These are phyloP conservation scores for Penaeus vannamei DNA, from an alignment of 1,140 invertebrate genomes.

Conservation along the genomic window DNA sequence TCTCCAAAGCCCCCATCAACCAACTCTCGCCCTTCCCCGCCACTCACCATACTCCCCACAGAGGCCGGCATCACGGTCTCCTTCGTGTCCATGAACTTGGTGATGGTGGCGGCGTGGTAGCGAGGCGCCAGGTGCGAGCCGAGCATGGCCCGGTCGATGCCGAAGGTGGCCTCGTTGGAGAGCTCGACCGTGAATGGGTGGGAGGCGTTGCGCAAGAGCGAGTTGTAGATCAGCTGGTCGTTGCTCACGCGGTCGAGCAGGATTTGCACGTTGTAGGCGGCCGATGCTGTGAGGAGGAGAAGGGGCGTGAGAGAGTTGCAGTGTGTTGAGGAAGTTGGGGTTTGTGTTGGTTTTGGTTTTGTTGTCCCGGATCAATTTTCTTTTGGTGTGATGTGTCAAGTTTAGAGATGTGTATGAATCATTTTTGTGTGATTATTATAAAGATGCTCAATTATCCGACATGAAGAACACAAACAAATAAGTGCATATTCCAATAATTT, in stretches of 20 bases:
- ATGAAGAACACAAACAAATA: neutral
- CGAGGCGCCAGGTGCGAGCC: slow-evolving; percentile 46
- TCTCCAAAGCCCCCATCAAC: too few species aligned
- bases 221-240: slow-evolving; percentile 57
- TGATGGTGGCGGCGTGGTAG: slow-evolving; percentile 49
- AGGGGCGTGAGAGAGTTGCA: neutral
- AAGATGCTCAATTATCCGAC: neutral
- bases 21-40: neutral
- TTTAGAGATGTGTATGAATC: neutral
- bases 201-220: slow-evolving; percentile 57
- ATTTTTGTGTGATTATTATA: neutral
- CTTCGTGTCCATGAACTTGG: slow-evolving; percentile 56
- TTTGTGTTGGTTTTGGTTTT: too few species aligned
- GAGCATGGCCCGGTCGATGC: slow-evolving; percentile 58
- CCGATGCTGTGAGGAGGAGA: slow-evolving; percentile 50
- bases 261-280: slow-evolving; percentile 60
- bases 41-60: slow-evolving; percentile 48
- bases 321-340: neutral
- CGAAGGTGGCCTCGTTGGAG: slow-evolving; percentile 51
- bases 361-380: too few species aligned
- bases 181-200: slow-evolving; percentile 62
- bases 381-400: neutral
- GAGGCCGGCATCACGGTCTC: slow-evolving; percentile 52
- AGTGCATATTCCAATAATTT: neutral
- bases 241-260: slow-evolving; percentile 66